A percentile compares a stretch with the other conserved stretches of the same genome.
phyloP scores from a whole-genome alignment of 2,113 vertebrate species.

The Odontophorus gujanensis region DNA sequence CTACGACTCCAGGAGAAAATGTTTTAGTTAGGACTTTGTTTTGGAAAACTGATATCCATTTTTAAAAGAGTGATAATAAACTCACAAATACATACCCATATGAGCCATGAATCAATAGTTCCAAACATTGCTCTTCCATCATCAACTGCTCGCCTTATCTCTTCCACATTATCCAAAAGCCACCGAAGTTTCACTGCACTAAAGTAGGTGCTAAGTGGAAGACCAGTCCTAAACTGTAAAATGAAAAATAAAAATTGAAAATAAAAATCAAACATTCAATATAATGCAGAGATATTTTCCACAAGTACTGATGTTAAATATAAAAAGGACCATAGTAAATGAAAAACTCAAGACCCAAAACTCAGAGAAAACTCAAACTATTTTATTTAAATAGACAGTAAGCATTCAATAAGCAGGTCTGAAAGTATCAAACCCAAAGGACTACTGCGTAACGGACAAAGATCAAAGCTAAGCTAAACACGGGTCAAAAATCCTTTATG shows the following conservation, averaged over 20 bases:
- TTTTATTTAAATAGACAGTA: background rate
- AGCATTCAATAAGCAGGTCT: background rate
- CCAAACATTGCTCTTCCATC: conserved; percentile 89
- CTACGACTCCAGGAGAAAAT: background rate
- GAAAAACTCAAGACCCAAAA: background rate
- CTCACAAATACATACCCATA: conserved; percentile 87
- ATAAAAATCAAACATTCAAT: background rate
- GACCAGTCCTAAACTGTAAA: conserved; percentile 91
- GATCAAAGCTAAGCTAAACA: conserved; percentile 49
- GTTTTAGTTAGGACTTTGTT: background rate
- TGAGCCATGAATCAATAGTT: conserved; percentile 97
- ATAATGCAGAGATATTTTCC: background rate
- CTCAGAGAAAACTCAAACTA: background rate
- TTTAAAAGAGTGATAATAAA: background rate
- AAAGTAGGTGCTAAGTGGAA: conserved; percentile 98
- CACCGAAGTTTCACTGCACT: conserved; percentile 96
- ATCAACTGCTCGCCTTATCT: conserved; percentile 81
- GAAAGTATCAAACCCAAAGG: background rate
- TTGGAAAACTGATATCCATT: background rate
- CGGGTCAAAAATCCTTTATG: conserved; percentile 51
- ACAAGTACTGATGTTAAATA: background rate
- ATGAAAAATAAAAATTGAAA: background rate
- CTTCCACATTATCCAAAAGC: conserved; percentile 92
- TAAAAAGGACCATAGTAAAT: background rate
- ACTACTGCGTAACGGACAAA: conserved; percentile 29